These are phyloP conservation scores for Parazoanthus swiftii DNA, from an alignment of 92 coral and sea anemone species.

Conservation along the genomic window DNA sequence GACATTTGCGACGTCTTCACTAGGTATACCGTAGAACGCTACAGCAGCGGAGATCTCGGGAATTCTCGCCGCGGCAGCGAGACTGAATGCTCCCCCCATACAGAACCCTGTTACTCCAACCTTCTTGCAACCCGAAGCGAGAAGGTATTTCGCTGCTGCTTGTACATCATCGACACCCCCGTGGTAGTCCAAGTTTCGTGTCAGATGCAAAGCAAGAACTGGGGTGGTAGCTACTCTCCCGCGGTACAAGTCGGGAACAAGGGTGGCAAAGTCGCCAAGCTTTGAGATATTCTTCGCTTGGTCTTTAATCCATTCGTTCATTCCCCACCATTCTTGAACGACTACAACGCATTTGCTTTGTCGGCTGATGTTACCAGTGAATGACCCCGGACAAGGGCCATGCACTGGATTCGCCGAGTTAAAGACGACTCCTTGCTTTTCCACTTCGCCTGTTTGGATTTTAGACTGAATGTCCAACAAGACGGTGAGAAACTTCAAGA, in stretches of 20 bases:
- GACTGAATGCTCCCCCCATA: conserved; percentile 90
- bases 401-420: conserved; percentile 60
- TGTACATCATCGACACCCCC: conserved; percentile 84
- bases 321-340: conserved; percentile 99
- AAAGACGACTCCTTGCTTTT: conserved; percentile 69
- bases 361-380: conserved; percentile 63
- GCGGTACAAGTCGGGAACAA: conserved; percentile 93
- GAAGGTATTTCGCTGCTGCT: conserved; percentile 85
- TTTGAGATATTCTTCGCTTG: conserved; percentile 78
- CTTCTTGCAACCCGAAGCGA: conserved; percentile 82
- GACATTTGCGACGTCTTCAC: conserved; percentile 63
- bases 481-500: conserved; percentile 56
- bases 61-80: conserved; percentile 91
- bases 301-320: conserved; percentile 94
- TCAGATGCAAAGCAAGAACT: conserved; percentile 65
- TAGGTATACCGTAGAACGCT: conserved; percentile 95
- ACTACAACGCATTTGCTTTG: conserved; percentile 73
- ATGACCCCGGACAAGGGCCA: conserved; percentile 89
- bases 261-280: conserved; percentile 77
- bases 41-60: conserved; percentile 95
- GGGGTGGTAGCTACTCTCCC: conserved; percentile 72
- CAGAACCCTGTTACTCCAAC: conserved; percentile 97
- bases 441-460: conserved; percentile 60
- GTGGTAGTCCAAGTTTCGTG: conserved; percentile 64
- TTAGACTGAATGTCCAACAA: conserved; percentile 67